Percentiles rank a stretch among this genome's conserved stretches.
Evolutionary conservation across 2,113 vertebrate genomes (phyloP).

Genomic region (western clawed frog (Xenopus tropicalis)): DNA sequence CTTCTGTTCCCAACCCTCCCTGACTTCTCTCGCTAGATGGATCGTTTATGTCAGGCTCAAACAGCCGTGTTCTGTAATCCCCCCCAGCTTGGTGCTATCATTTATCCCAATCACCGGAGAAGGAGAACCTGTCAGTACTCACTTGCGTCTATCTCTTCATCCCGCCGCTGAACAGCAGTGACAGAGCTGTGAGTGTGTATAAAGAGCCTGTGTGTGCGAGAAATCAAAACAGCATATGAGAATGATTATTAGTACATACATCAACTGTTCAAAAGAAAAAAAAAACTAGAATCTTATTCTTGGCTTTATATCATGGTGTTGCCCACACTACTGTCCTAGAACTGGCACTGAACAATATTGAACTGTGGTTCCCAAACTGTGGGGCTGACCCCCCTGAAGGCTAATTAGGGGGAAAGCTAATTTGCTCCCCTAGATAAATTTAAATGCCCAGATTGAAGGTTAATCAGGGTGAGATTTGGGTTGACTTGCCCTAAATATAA

Average conservation of each 20-base stretch:
- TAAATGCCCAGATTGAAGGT: no score
- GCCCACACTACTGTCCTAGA: no score
- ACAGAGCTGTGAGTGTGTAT: constrained; percentile 29
- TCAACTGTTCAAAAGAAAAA: no score
- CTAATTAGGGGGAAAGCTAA: no score
- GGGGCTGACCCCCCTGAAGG: no score
- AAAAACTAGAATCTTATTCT: no score
- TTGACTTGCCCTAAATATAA: no score
- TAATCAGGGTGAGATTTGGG: no score
- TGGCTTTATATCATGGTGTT: no score
- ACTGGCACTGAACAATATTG: no score
- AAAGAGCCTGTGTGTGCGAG: neutral
- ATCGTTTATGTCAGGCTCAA: constrained; percentile 44
- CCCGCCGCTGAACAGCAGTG: constrained; percentile 4
- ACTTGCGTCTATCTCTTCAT: constrained; percentile 19
- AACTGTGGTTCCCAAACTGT: no score
- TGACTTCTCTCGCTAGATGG: constrained; percentile 45
- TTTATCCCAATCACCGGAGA: constrained; percentile 41
- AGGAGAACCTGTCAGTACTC: constrained; percentile 26
- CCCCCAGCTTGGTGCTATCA: constrained; percentile 44
- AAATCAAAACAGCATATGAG: neutral
- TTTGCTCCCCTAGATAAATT: no score
- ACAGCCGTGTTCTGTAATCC: constrained; percentile 40
- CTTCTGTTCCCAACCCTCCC: constrained; percentile 48
- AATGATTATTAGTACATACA: neutral